phyloP scores from a whole-genome alignment of 2,797 vertebrate species.

The Chiloscyllium punctatum region DNA sequence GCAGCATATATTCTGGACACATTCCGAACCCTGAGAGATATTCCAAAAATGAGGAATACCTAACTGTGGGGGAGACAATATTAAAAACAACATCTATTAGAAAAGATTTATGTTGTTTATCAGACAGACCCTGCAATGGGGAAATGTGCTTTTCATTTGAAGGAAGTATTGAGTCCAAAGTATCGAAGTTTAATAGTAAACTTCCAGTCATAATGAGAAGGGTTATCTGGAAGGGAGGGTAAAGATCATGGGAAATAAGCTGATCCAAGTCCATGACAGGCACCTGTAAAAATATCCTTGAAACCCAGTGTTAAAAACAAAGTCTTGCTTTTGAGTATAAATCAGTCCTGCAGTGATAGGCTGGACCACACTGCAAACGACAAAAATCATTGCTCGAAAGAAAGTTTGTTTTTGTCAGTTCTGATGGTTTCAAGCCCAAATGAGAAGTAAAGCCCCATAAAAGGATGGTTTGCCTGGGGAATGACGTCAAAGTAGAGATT shows the following conservation, averaged over 20 bases:
- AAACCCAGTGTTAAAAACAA: neutral
- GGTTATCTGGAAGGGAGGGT: neutral
- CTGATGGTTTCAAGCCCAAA: neutral
- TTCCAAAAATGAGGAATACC: neutral
- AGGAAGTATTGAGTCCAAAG: neutral
- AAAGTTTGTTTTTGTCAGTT: neutral
- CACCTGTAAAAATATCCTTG: constrained; percentile 1
- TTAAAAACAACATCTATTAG: neutral
- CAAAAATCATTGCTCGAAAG: neutral
- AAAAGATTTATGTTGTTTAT: neutral
- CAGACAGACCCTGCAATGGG: neutral
- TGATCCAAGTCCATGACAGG: neutral
- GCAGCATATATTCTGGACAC: neutral
- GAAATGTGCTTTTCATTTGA: neutral
- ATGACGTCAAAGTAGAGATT: neutral
- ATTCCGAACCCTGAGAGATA: neutral
- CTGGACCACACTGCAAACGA: neutral
- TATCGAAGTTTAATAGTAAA: neutral
- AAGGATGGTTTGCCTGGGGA: neutral
- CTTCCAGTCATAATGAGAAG: neutral
- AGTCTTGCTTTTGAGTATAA: neutral
- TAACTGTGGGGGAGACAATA: neutral
- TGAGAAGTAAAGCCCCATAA: neutral
- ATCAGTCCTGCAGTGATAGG: neutral
- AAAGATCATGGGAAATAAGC: constrained; percentile 5